Percentiles rank a stretch among this genome's conserved stretches.
Conservation (phyloP, 1,140 invertebrate genomes). For the Heliothis virescens region DNA sequence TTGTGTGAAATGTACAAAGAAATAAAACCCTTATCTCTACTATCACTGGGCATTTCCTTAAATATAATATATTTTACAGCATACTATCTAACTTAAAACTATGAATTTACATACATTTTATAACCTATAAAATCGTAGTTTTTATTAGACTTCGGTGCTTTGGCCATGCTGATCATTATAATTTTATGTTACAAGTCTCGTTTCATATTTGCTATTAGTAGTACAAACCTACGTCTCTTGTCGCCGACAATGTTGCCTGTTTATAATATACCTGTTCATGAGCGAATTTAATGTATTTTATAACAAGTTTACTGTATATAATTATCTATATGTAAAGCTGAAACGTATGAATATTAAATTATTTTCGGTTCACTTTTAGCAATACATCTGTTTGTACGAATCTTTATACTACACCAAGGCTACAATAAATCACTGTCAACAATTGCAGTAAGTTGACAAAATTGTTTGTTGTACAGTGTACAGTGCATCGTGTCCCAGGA, state of each 20-base stretch:
- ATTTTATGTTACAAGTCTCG: slow-evolving; percentile 57
- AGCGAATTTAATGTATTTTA: slow-evolving; percentile 18
- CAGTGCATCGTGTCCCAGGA: slow-evolving; percentile 45
- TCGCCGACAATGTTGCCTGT: slow-evolving; percentile 28
- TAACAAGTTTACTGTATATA: slow-evolving; percentile 12
- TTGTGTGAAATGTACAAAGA: slow-evolving; percentile 73
- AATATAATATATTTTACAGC: slow-evolving; percentile 71
- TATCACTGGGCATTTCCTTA: slow-evolving; percentile 83
- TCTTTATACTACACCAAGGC: slow-evolving; percentile 60
- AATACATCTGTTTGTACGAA: slow-evolving; percentile 59
- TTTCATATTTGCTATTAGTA: slow-evolving; percentile 45
- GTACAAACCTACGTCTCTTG: slow-evolving; percentile 14
- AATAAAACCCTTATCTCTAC: slow-evolving; percentile 81
- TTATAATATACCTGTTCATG: slow-evolving; percentile 34
- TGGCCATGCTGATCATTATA: slow-evolving; percentile 74
- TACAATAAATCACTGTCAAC: slow-evolving; percentile 77
- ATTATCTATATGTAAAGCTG: slow-evolving; percentile 29
- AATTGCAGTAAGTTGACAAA: slow-evolving; percentile 70
- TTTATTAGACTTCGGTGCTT: slow-evolving; percentile 81
- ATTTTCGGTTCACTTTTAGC: slow-evolving; percentile 40
- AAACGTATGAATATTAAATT: slow-evolving; percentile 37
- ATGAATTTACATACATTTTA: slow-evolving; percentile 78
- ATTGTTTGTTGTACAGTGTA: slow-evolving; percentile 54
- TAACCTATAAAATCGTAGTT: slow-evolving; percentile 77
- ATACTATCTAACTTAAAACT: slow-evolving; percentile 63